A percentile compares a stretch with the other conserved stretches of the same genome.
Conservation (phyloP, 2,113 vertebrate species). For the Pelobates fuscus region DNA sequence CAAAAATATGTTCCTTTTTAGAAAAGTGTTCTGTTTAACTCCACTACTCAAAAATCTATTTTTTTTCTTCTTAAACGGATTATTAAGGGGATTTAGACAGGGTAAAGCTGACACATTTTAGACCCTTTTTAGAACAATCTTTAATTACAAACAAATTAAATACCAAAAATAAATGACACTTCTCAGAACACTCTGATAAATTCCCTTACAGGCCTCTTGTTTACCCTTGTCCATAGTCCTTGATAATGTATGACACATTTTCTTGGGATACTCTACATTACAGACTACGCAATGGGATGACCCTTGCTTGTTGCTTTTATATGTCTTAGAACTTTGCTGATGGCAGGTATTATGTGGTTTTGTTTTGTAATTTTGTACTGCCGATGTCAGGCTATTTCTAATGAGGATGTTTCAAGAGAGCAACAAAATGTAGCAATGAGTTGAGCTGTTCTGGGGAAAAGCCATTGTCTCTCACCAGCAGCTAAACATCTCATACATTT, state of each 20-base stretch:
- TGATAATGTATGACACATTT: neutral
- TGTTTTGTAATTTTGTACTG: neutral
- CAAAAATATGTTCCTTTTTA: too few relatives aligned
- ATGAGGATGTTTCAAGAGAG: neutral
- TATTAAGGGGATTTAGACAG: too few relatives aligned
- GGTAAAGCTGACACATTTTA: too few relatives aligned
- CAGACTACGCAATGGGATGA: neutral
- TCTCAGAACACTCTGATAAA: too few relatives aligned
- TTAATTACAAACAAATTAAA: too few relatives aligned
- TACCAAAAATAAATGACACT: too few relatives aligned
- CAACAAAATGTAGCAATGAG: neutral
- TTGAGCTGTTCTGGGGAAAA: neutral
- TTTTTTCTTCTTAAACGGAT: too few relatives aligned
- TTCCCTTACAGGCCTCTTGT: neutral
- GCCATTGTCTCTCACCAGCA: neutral
- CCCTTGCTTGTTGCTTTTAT: neutral
- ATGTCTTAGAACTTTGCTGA: neutral
- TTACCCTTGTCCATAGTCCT: neutral
- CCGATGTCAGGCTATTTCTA: neutral
- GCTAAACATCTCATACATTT: constrained; percentile 14
- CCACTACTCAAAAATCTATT: too few relatives aligned
- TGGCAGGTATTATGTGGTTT: neutral
- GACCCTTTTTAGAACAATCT: too few relatives aligned
- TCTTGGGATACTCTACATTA: neutral
- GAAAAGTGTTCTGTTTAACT: too few relatives aligned